Evolutionary conservation across 1,140 invertebrate genomes (phyloP).

Genomic region (Zaprionus capensis): DNA sequence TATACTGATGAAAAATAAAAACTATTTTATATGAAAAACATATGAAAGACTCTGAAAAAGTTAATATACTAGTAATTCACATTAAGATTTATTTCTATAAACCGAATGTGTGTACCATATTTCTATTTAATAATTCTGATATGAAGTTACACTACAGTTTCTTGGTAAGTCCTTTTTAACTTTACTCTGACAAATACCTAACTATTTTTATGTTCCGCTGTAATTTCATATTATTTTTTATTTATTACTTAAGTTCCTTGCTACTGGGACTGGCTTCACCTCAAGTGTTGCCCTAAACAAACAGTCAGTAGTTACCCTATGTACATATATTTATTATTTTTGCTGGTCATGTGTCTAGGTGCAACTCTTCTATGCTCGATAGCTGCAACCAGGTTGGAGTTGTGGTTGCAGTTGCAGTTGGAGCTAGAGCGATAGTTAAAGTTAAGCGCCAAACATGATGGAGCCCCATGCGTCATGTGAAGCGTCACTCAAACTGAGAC

Average conservation of each 20-base stretch:
- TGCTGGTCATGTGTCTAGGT: slow-evolving; percentile 20
- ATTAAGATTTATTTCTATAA: too few species aligned
- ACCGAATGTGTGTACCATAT: too few species aligned
- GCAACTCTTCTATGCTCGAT: not conserved
- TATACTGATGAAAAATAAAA: too few species aligned
- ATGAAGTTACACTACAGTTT: too few species aligned
- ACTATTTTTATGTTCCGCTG: too few species aligned
- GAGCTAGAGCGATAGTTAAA: slow-evolving; percentile 26
- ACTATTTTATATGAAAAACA: too few species aligned
- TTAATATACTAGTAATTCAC: too few species aligned
- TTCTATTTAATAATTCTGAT: too few species aligned
- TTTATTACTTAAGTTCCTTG: slow-evolving; percentile 15
- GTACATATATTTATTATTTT: not conserved
- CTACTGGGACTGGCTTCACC: slow-evolving; percentile 19
- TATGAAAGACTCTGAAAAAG: too few species aligned
- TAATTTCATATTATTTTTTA: slow-evolving; percentile 7
- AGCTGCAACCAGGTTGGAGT: not conserved
- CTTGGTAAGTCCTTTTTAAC: too few species aligned
- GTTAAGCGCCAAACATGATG: slow-evolving; percentile 43
- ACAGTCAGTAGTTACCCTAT: slow-evolving; percentile 26
- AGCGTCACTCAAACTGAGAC: slow-evolving; percentile 48
- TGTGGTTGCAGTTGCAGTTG: not conserved
- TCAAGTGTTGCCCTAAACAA: slow-evolving; percentile 23
- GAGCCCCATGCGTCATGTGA: slow-evolving; percentile 57
- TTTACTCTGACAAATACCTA: too few species aligned